These are phyloP conservation scores for Gymnorhina tibicen DNA, from an alignment of 2,113 vertebrate genomes.

Conservation along the genomic window DNA sequence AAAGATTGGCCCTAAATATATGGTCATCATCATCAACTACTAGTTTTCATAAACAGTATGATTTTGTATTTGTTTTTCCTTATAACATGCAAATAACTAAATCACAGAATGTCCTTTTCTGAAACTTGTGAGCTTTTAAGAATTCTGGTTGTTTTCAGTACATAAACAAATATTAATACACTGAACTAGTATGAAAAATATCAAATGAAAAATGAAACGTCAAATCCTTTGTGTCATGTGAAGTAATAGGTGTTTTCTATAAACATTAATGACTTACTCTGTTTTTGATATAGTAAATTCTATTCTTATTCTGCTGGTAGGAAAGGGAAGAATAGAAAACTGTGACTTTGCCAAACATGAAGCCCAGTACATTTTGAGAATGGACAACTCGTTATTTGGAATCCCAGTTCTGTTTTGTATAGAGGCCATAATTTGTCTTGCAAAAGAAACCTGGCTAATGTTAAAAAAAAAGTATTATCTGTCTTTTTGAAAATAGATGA, in stretches of 20 bases:
- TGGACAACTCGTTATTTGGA: background rate
- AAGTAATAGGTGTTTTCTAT: background rate
- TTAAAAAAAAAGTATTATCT: background rate
- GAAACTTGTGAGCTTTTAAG: background rate
- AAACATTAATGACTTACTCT: background rate
- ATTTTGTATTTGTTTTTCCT: background rate
- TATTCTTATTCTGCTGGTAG: background rate
- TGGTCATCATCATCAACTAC: background rate
- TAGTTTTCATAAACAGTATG: background rate
- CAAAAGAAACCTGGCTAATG: background rate
- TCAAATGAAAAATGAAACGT: background rate
- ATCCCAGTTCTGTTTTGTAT: background rate
- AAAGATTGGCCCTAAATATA: background rate
- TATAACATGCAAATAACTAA: background rate
- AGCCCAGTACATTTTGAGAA: background rate
- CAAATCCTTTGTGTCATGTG: background rate
- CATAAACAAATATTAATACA: background rate
- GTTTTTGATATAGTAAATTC: background rate
- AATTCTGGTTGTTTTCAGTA: background rate
- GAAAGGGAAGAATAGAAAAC: background rate
- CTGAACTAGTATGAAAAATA: background rate
- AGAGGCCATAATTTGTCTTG: background rate
- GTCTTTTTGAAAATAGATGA: background rate
- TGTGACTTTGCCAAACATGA: background rate
- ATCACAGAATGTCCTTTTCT: background rate